Percentiles rank a stretch among this genome's conserved stretches.
These are phyloP conservation scores for Rhinogobius similis DNA, from an alignment of 2,113 vertebrate genomes.

Conservation along the genomic window DNA sequence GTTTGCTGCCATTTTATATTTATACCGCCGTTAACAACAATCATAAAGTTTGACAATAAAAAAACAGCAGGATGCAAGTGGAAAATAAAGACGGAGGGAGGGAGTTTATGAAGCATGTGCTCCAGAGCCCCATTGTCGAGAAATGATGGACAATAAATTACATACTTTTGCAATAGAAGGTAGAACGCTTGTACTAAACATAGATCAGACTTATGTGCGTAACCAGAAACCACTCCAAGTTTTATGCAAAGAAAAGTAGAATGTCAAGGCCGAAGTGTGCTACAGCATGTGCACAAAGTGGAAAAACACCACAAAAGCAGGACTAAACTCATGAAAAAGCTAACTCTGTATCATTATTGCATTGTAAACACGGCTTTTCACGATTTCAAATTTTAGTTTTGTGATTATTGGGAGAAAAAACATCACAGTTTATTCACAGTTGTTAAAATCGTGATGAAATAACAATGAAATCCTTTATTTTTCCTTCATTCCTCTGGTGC, in stretches of 20 bases:
- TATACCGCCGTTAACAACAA: slow-evolving; percentile 53
- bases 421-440: not conserved
- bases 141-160: not conserved
- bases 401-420: not conserved
- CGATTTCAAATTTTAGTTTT: not conserved
- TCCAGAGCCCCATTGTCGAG: slow-evolving; percentile 13
- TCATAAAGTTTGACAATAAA: slow-evolving; percentile 20
- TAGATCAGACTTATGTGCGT: too few species aligned
- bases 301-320: too few species aligned
- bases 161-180: not conserved
- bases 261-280: not conserved
- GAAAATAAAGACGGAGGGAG: slow-evolving; percentile 28
- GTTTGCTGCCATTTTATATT: slow-evolving; percentile 20
- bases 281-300: too few species aligned
- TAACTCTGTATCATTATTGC: not conserved
- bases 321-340: too few species aligned
- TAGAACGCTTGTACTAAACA: not conserved
- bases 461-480: not conserved
- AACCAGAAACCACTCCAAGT: not conserved
- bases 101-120: slow-evolving; percentile 39
- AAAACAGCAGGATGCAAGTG: slow-evolving; percentile 4
- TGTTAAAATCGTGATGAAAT: not conserved
- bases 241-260: not conserved
- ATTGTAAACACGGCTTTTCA: not conserved
- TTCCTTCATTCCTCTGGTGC: not conserved